phyloP scores from a whole-genome alignment of 2,113 vertebrate species.

The rabbit (Oryctolagus cuniculus) region mOryCun1.1 NC_091435.1:56725001-56725500 shows the following conservation, averaged over 20 bases:
- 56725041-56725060: too few species aligned
- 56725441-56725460: neutral
- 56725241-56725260: slow-evolving; percentile 4
- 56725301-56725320: neutral
- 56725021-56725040: too few species aligned
- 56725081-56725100: neutral
- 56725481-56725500: neutral
- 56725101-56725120: neutral
- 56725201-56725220: neutral
- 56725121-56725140: neutral
- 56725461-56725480: slow-evolving; percentile 23
- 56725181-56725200: neutral
- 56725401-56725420: neutral
- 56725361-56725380: neutral
- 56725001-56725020: neutral
- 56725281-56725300: neutral
- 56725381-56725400: neutral
- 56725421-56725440: neutral
- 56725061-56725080: neutral
- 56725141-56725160: neutral
- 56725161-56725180: neutral
- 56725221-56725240: slow-evolving; percentile 17
- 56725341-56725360: neutral
- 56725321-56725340: neutral
- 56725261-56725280: neutral